Conservation (phyloP, 2,797 vertebrate genomes). For the Paratrypauchen microcephalus region DNA sequence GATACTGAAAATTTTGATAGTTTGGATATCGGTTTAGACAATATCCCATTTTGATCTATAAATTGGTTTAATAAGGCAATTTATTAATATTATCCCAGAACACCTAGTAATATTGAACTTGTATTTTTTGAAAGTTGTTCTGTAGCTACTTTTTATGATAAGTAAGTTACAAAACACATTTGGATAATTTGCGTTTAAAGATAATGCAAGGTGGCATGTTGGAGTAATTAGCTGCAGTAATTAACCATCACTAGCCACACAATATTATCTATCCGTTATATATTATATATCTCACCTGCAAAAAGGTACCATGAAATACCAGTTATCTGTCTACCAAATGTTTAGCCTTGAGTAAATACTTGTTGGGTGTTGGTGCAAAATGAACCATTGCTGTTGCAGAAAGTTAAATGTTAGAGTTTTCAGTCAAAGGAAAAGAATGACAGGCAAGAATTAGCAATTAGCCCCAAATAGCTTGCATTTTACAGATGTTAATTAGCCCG, state of each 20-base stretch:
- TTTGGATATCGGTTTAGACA: too few relatives aligned
- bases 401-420: background rate
- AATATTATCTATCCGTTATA: background rate
- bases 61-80: too few relatives aligned
- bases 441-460: conserved; percentile 17
- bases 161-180: too few relatives aligned
- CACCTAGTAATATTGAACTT: too few relatives aligned
- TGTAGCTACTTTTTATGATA: too few relatives aligned
- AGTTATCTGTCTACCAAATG: background rate
- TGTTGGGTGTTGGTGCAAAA: background rate
- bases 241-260: background rate
- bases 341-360: background rate
- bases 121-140: too few relatives aligned
- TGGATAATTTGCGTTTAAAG: too few relatives aligned
- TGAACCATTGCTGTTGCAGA: background rate
- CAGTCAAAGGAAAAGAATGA: conserved; percentile 5
- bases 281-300: background rate
- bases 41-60: too few relatives aligned
- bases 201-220: background rate
- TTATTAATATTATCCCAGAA: too few relatives aligned
- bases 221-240: background rate
- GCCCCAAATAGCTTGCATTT: conserved; percentile 1
- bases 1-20: too few relatives aligned
- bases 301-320: background rate
- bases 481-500: conserved; percentile 6